phyloP scores from a whole-genome alignment of 2,797 vertebrate genomes.

The Simalia tracyae region DNA sequence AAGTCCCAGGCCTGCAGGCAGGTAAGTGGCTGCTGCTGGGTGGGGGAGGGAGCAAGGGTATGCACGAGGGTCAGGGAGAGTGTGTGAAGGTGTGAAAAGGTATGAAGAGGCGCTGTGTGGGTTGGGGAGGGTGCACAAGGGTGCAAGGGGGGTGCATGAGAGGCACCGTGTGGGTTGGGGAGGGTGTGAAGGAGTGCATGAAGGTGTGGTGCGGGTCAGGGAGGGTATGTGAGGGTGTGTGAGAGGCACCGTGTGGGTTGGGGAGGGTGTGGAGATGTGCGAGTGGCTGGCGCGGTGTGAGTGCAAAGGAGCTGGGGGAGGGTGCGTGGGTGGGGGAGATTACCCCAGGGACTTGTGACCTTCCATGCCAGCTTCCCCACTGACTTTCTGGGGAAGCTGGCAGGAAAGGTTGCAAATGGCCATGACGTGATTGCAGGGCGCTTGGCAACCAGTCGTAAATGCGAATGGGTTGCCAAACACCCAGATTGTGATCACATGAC shows the following conservation, averaged over 20 bases:
- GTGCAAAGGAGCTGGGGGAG: background rate
- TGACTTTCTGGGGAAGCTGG: background rate
- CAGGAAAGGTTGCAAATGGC: background rate
- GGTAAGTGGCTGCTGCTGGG: background rate
- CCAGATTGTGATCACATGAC: background rate
- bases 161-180: background rate
- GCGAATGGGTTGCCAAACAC: too few relatives aligned
- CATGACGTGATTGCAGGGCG: background rate
- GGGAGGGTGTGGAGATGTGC: background rate
- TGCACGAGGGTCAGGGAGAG: background rate
- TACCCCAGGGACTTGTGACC: background rate
- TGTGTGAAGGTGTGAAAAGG: too few relatives aligned
- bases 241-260: background rate
- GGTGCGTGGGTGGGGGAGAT: background rate
- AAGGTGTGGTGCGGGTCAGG: background rate
- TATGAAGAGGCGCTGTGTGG: background rate
- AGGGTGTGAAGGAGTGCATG: background rate
- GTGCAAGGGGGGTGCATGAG: background rate
- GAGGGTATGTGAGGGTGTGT: background rate
- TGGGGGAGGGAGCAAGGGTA: background rate
- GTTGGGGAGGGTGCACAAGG: background rate
- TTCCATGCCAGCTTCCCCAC: background rate
- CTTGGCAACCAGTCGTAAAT: background rate
- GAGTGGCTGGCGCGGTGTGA: background rate
- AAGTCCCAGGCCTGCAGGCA: background rate